Base-by-base conservation (phyloP, 2,797 vertebrate genomes). In the Aphelocoma californica region DNA sequence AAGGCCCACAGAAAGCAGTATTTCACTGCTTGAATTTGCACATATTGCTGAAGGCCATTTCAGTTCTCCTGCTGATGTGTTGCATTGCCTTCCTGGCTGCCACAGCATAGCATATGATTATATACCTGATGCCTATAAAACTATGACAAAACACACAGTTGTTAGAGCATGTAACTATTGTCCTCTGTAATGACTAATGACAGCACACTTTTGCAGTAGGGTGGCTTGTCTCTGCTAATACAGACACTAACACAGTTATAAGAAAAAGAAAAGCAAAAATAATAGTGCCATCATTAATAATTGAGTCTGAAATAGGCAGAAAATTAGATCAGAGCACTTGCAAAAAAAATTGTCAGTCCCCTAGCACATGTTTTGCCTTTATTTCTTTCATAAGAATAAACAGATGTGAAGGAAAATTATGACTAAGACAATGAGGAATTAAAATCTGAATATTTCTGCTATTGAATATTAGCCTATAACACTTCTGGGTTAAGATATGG, bases 11-110 rank as follows among this genome's bases (percentile, higher is more conserved):
- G 79, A 96, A 98, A 90, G 60, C 69, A 79, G 50, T 75, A 81
- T 96, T 97, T 97, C 90, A 86, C 53, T 75, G 31, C 81, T 61
- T 91, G 92, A 70, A 84, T 66, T 86, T 94, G 34, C 56, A 92
- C 57, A 70, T 95, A 82, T 45, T 95, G 72, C 61, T 92, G 81
- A 62, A 60, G 58, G 74, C 32, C 18, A 13, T 95, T 95, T 94
- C 91, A 3, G 9, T 90, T 72, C 36, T 84, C 61, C 47, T 61
- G 54, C 21, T 80, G 32, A 31, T 70, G 19, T 14, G 71, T 18
- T 58, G 47, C 81, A n/a, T 48, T 95, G 86, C 75, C 54, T 92
- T 92, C 34, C 82, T 83, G 74, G 54, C 85, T 96, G 88, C 77
- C 86, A 64, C 53, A 65, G 29, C 12, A 56, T 2, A 65, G 53